Conservation (phyloP, 2,113 vertebrate genomes). For the Corythornis madagascariensis region DNA sequence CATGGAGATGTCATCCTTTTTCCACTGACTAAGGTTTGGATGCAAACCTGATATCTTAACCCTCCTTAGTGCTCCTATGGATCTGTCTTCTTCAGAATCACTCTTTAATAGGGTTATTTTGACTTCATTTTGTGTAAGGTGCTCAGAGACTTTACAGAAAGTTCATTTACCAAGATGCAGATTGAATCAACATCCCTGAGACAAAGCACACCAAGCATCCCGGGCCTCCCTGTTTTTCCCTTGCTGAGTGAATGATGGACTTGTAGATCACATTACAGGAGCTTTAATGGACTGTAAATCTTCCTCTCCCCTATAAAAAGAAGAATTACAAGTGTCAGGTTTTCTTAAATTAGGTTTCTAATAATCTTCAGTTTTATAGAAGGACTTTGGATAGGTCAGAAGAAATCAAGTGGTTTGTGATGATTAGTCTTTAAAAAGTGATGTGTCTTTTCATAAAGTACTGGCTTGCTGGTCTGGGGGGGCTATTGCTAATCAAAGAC, state of each 20-base stretch:
- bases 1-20: constrained; percentile 16
- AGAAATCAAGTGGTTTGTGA: neutral
- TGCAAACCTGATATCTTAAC: neutral
- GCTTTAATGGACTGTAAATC: neutral
- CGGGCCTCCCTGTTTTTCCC: neutral
- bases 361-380: neutral
- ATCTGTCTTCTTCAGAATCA: neutral
- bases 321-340: neutral
- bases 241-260: neutral
- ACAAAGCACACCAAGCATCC: neutral
- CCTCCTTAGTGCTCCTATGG: neutral
- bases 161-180: neutral
- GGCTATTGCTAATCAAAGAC: neutral
- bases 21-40: constrained; percentile 32
- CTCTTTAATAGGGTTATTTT: neutral
- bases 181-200: neutral
- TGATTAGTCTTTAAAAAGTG: neutral
- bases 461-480: neutral
- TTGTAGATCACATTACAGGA: neutral
- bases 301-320: neutral
- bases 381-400: neutral
- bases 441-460: neutral
- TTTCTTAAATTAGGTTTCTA: neutral
- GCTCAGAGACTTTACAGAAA: neutral
- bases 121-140: neutral